A percentile compares a stretch with the other conserved stretches of the same genome.
Evolutionary conservation across 2,113 vertebrate genomes (phyloP).

Genomic region (Puffinus mauretanicus): DNA sequence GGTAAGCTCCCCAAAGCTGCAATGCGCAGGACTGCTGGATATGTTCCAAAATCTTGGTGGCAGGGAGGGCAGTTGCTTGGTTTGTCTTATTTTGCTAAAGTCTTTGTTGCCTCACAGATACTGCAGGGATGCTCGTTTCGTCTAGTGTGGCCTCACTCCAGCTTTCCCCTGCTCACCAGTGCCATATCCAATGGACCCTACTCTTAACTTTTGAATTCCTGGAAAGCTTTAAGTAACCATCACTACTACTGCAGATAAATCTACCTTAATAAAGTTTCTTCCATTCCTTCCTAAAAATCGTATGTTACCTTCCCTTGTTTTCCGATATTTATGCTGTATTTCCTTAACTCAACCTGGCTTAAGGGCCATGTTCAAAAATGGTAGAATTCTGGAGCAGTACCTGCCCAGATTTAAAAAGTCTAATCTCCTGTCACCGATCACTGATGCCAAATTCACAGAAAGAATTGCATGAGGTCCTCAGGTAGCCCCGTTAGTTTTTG

Average conservation of each 20-base stretch:
- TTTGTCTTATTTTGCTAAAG: neutral
- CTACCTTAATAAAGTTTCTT: neutral
- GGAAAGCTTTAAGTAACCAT: neutral
- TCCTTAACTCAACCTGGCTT: neutral
- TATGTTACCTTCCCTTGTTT: neutral
- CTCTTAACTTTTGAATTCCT: neutral
- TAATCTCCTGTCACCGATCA: neutral
- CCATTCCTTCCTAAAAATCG: neutral
- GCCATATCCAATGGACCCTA: neutral
- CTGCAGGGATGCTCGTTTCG: rapidly evolving
- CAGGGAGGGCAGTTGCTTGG: neutral
- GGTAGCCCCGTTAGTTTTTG: neutral
- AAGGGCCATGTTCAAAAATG: neutral
- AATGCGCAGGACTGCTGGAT: neutral
- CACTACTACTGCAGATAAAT: neutral
- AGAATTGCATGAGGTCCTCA: neutral
- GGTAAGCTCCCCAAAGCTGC: neutral
- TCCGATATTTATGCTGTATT: neutral
- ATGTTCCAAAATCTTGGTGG: neutral
- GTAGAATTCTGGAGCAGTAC: neutral
- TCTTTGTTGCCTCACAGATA: neutral
- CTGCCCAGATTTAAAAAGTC: neutral
- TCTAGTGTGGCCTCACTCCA: neutral
- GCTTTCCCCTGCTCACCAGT: neutral
- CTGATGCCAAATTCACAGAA: neutral